Base-by-base conservation (phyloP, 2,797 vertebrate species). In the Catharus ustulatus region DNA sequence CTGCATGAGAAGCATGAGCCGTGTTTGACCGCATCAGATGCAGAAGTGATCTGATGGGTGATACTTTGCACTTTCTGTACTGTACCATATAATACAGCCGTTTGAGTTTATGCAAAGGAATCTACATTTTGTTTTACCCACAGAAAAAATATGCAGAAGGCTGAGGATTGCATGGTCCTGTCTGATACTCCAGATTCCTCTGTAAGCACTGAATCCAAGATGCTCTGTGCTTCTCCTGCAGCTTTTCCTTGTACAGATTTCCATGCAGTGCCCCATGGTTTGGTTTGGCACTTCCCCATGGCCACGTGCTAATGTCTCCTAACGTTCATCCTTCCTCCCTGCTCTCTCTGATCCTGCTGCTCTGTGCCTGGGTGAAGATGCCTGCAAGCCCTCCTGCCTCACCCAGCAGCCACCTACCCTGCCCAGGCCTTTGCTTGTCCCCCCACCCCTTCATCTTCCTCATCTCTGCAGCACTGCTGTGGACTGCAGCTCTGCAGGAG, bases 1-100 rank as follows among this genome's bases (percentile, higher is more conserved):
- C 92, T 96, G 94, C 96, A 94, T 96, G 96, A 94, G 91, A 77
- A 90, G 82, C 95, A 90, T 85, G 95, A 96, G 95, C 95, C 72
- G 63, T 91, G 75, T 62, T 93, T 81, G 93, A 94, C 89, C 69
- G 2, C 76, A 27, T 95, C 96, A 93, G 96, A 83, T 64, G 59
- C 30, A 20, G 58, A 91, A 55, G 85, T 22, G 17, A 12, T 93
- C 96, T 92, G 93, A 93, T 92, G 91, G 91, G 80, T 48, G 34
- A 57, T 43, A 96, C 40, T 96, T 90, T 93, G 95, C 94, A 94
- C 95, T 96, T 92, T 94, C 94, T 91, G 51, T 82, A 94, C 95
- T 94, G 61, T 96, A 87, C 90, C 89, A 78, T 90, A 43, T 40
- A 85, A 90, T 87, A 54, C 93, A 91, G 30, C 66, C 3, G 14